A percentile compares a stretch with the other conserved stretches of the same genome.
phyloP scores from a whole-genome alignment of 2,797 vertebrate species.

The Siniperca scherzeri region DNA sequence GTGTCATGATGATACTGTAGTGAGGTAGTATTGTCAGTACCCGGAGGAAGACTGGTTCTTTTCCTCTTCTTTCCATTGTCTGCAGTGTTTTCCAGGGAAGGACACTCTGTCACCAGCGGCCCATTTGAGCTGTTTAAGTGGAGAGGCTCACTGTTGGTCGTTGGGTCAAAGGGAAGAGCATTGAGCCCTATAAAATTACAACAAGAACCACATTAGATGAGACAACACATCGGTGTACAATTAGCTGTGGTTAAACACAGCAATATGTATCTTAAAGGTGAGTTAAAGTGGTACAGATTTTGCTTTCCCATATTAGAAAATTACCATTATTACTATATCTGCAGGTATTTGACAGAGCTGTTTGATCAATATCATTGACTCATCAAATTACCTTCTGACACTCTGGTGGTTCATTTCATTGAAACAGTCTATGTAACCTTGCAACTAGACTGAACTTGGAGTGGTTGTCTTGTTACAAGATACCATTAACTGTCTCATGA shows the following conservation, averaged over 20 bases:
- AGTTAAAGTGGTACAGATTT: background rate
- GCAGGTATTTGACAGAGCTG: background rate
- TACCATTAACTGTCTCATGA: background rate
- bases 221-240: background rate
- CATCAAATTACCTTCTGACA: conserved; percentile 3
- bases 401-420: background rate
- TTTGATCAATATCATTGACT: conserved; percentile 10
- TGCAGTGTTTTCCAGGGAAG: conserved; percentile 82
- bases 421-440: background rate
- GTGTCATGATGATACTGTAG: background rate
- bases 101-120: conserved; percentile 77
- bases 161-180: conserved; percentile 88
- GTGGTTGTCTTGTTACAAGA: background rate
- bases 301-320: background rate
- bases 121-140: conserved; percentile 80
- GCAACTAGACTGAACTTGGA: background rate
- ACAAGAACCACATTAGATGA: background rate
- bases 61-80: conserved; percentile 88
- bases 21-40: conserved; percentile 73
- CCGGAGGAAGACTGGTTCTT: conserved; percentile 84
- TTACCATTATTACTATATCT: background rate
- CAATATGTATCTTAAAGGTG: background rate
- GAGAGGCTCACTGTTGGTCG: conserved; percentile 83
- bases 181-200: conserved; percentile 84
- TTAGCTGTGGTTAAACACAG: background rate